Evolutionary conservation across 1,140 invertebrate genomes (phyloP).

Genomic region (Megathymus violae): DNA sequence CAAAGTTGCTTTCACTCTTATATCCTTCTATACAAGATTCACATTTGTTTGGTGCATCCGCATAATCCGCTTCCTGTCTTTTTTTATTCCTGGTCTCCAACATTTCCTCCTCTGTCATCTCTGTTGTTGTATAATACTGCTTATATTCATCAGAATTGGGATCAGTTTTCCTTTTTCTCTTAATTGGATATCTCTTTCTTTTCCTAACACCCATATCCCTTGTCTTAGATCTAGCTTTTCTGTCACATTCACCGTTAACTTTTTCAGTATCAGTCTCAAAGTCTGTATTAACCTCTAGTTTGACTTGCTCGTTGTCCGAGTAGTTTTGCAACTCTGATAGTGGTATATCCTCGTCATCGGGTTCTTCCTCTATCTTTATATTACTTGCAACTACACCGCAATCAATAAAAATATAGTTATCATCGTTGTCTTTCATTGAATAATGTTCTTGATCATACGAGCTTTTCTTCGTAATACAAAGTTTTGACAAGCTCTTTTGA

Average conservation of each 20-base stretch:
- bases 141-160: constrained; percentile 23
- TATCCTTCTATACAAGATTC: constrained; percentile 53
- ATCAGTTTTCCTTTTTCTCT: constrained; percentile 32
- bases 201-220: background rate
- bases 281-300: constrained; percentile 5
- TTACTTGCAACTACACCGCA: constrained; percentile 44
- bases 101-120: constrained; percentile 44
- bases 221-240: constrained; percentile 8
- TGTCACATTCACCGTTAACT: constrained; percentile 16
- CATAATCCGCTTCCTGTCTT: constrained; percentile 32
- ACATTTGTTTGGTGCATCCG: constrained; percentile 49
- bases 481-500: background rate
- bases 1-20: constrained; percentile 46
- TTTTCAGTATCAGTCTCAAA: constrained; percentile 7
- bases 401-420: constrained; percentile 48
- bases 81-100: constrained; percentile 35
- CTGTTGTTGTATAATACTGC: constrained; percentile 37
- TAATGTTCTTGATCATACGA: constrained; percentile 1
- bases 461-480: background rate
- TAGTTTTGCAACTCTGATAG: constrained; percentile 49
- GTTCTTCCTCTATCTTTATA: constrained; percentile 48
- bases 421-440: background rate
- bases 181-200: constrained; percentile 18
- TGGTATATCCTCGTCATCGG: constrained; percentile 54
- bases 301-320: constrained; percentile 11